These are phyloP conservation scores for Brachionus rotundiformis DNA, from an alignment of 1,140 invertebrate genomes.

Conservation along the genomic window DNA sequence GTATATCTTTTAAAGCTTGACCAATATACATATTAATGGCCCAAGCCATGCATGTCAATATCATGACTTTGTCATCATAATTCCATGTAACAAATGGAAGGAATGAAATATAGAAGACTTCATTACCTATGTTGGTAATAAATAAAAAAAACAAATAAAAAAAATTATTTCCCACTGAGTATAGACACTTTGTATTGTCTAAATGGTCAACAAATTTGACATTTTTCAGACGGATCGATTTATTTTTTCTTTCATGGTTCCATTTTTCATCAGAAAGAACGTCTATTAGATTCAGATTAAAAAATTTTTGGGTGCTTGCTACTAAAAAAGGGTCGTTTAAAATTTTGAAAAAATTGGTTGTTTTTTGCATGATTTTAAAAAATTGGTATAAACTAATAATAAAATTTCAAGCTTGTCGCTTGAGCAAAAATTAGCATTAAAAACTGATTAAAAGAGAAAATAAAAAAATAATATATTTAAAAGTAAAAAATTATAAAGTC, in stretches of 20 bases:
- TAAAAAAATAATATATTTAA: background rate
- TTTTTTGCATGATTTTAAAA: conserved; percentile 10
- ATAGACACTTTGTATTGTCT: conserved; percentile 31
- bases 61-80: conserved; percentile 56
- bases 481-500: background rate
- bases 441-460: background rate
- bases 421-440: background rate
- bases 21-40: conserved; percentile 73
- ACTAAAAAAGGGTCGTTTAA: conserved; percentile 29
- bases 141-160: conserved; percentile 48
- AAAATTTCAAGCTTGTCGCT: background rate
- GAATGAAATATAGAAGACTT: conserved; percentile 49
- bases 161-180: conserved; percentile 15
- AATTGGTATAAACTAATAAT: background rate
- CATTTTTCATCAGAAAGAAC: background rate
- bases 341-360: background rate
- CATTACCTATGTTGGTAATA: conserved; percentile 36
- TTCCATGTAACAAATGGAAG: conserved; percentile 40
- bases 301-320: background rate
- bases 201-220: conserved; percentile 31
- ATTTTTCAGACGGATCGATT: background rate
- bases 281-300: background rate
- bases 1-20: conserved; percentile 82
- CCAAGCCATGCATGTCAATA: conserved; percentile 78
- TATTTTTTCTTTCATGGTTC: background rate